Percentiles rank a stretch among this genome's conserved stretches.
These are phyloP conservation scores for Andinoacara biseriatus DNA, from an alignment of 2,113 vertebrate species.

Conservation along the genomic window DNA sequence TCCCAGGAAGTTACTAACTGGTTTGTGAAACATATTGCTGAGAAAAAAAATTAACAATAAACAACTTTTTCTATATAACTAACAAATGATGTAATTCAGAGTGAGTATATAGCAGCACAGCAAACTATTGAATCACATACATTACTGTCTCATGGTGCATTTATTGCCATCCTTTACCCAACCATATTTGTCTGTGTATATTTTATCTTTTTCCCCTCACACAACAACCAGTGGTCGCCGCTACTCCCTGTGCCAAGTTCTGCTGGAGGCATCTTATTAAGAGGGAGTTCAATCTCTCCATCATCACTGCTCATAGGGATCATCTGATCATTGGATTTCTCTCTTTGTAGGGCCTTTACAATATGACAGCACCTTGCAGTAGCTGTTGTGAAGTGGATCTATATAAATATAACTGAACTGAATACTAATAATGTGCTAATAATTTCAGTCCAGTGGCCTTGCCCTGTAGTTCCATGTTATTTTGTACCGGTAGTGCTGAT, in stretches of 20 bases:
- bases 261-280: neutral
- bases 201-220: neutral
- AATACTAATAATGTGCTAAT: neutral
- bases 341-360: neutral
- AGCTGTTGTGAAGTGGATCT: neutral
- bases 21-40: too few relatives aligned
- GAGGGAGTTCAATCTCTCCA: neutral
- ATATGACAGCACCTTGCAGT: neutral
- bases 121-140: neutral
- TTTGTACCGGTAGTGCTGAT: rapidly evolving
- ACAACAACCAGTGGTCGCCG: neutral
- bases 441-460: neutral
- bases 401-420: neutral
- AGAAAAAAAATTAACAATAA: too few relatives aligned
- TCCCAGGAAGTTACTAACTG: neutral
- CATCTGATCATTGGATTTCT: neutral
- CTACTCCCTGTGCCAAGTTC: neutral
- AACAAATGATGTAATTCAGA: too few relatives aligned
- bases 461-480: neutral
- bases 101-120: neutral
- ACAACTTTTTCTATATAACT: too few relatives aligned
- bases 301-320: too few relatives aligned
- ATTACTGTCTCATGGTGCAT: neutral
- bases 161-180: too few relatives aligned
- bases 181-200: neutral